Conservation (phyloP, 2,113 vertebrate species). For the Tragulus kanchil region DNA sequence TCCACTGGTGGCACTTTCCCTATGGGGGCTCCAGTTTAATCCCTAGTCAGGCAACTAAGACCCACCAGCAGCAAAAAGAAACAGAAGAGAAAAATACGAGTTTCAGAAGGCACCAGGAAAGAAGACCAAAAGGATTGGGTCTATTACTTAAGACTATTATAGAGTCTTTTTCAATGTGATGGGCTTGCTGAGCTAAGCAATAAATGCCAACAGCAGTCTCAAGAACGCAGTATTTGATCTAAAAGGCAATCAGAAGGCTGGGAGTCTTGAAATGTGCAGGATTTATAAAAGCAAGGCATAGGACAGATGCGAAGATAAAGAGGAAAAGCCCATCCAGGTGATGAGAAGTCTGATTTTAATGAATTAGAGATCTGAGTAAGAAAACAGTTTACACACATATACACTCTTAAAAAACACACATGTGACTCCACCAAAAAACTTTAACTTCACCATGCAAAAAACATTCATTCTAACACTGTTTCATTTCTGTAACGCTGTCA, state of each 20-base stretch:
- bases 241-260: not conserved
- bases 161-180: not conserved
- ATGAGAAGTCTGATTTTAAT: not conserved
- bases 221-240: not conserved
- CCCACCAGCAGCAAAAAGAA: not conserved
- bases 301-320: not conserved
- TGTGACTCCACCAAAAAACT: not conserved
- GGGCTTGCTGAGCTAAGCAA: not conserved
- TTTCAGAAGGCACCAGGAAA: not conserved
- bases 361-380: not conserved
- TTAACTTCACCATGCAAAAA: not conserved
- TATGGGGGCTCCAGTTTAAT: not conserved
- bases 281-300: not conserved
- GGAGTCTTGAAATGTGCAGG: not conserved
- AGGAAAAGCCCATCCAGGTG: not conserved
- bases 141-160: not conserved
- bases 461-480: not conserved
- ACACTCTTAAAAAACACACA: not conserved
- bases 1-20: not conserved
- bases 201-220: not conserved
- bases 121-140: not conserved
- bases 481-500: not conserved
- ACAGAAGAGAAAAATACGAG: not conserved
- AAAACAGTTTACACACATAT: not conserved
- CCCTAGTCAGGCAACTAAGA: not conserved